Evolutionary conservation across 2,888 invertebrate species (phyloP), one percentile per base, ranked within the genome.

Genomic region (Pasiphila rectangulata): DNA sequence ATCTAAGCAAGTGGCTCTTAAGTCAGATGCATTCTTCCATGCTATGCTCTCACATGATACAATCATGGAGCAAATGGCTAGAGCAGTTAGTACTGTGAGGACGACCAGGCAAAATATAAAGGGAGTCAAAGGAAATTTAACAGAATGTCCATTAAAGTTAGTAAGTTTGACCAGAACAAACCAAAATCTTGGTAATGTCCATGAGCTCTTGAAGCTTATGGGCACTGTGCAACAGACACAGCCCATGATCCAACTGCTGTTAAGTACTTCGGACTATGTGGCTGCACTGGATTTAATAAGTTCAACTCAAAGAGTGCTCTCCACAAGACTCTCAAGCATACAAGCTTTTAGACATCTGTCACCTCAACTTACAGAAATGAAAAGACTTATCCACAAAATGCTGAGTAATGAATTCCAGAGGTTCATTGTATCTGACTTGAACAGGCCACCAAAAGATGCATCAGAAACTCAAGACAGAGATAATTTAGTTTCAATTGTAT

Each of bases 1-100:
- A 73, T 96, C 96, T 3, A 93, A 94, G 64, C 98, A 98, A 89
- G 94, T 98, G 41, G 96, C 98, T 17, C 94, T 95, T 66, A 97
- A 98, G 75, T 98, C 98, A 5, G 96, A 96, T 63, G 98, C 98
- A 10, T 99, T 99, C 87, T 99, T 99, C 75, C 95, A 97, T 80
- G 98, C 98, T 0, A 98, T 99, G 95, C 94, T 98, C 42, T 98
- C 98, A 4, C 99, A 99, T 82, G 98, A 99, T 75, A 95, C 96
- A 17, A 94, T 99, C 37, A 96, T 98, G 93, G 97, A 97, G 61
- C 96, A 98, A 73, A 94, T 99, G 91, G 94, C 94, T 0, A 92
- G 93, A 69, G 96, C 97, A 12, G 92, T 94, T 5, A 91, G 90
- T 48, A 94, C 95, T 67, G 94, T 97, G 19, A 91, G 92, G 68